Conservation (phyloP, 2,113 vertebrate genomes). For the Phrynocephalus versicolor region DNA sequence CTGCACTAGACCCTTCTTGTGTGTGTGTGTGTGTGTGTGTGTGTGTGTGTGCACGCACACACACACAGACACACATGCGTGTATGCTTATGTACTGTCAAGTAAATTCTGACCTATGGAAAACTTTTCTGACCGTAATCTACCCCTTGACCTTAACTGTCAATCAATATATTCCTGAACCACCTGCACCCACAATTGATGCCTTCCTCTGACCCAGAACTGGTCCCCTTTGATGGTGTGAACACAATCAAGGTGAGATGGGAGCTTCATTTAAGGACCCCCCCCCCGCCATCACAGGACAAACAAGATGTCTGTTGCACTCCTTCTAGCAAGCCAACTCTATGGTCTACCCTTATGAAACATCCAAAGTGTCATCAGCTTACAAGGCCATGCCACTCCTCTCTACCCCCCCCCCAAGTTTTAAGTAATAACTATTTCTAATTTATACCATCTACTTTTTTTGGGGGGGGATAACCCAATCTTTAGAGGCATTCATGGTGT, state of each 20-base stretch:
- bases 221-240: not conserved
- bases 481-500: conserved; percentile 38
- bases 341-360: accelerated
- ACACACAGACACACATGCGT: too few species aligned
- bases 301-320: not conserved
- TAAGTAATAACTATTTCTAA: not conserved
- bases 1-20: too few species aligned
- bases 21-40: too few species aligned
- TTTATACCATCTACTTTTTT: not conserved
- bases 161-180: not conserved
- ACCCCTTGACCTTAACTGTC: too few species aligned
- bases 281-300: not conserved
- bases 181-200: too few species aligned
- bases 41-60: too few species aligned
- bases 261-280: not conserved
- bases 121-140: too few species aligned
- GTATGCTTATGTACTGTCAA: too few species aligned
- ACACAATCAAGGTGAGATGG: not conserved
- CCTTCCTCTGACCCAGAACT: not conserved
- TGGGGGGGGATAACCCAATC: too few species aligned
- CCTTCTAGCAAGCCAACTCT: not conserved
- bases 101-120: too few species aligned
- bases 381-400: not conserved
- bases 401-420: conserved; percentile 16
- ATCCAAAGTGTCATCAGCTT: not conserved